Evolutionary conservation across 64 coral and sea anemone genomes (phyloP).

Genomic region (Montipora efflorescens): DNA sequence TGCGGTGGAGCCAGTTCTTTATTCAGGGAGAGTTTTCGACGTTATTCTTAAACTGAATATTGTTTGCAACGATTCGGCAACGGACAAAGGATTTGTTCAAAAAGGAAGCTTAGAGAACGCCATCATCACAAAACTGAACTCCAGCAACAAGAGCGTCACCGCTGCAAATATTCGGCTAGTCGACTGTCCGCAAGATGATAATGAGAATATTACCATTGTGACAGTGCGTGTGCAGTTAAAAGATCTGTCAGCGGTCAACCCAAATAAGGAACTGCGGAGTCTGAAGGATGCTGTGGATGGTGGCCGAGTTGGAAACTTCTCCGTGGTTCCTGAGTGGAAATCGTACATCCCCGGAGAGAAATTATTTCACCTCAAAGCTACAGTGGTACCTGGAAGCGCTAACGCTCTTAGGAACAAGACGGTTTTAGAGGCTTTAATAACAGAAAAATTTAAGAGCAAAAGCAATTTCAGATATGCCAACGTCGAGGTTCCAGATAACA

Average conservation of each 20-base stretch:
- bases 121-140: not conserved
- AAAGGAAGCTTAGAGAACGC: not conserved
- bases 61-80: conserved; percentile 1
- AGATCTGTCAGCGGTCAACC: not conserved
- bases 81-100: conserved; percentile 8
- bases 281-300: conserved; percentile 9
- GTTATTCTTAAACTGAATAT: not conserved
- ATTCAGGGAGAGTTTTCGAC: conserved; percentile 5
- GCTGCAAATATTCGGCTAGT: not conserved
- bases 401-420: not conserved
- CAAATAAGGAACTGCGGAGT: not conserved
- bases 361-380: not conserved
- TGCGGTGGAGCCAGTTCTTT: conserved; percentile 6
- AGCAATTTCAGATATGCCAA: conserved; percentile 15
- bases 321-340: conserved; percentile 21
- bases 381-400: not conserved
- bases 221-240: conserved; percentile 17
- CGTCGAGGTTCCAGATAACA: not conserved
- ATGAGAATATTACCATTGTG: conserved; percentile 8
- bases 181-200: not conserved
- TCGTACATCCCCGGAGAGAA: conserved; percentile 38
- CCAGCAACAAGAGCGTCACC: not conserved
- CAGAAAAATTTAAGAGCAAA: not conserved
- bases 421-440: not conserved
- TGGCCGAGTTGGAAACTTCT: conserved; percentile 3